Base-by-base conservation (phyloP, 2,888 invertebrate species). In the Leptodirus hochenwartii region DNA sequence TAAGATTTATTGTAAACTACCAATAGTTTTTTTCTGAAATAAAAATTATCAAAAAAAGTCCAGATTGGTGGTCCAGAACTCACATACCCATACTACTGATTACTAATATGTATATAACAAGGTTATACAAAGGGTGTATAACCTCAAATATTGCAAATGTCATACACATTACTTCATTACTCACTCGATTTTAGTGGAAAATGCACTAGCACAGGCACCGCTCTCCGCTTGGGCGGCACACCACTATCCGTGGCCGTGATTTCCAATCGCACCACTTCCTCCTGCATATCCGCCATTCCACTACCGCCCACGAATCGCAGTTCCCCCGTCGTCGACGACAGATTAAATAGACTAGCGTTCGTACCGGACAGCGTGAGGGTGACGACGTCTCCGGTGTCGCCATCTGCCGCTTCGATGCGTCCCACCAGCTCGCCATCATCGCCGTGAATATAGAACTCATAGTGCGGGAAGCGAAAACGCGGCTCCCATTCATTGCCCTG, bases 401-500 rank as follows among this genome's bases (percentile, higher is more conserved):
- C 85, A 51, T 90, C 88, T 13, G 77, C 78, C n/a, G 78, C 87
- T 52, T 84, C 79, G 15, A 90, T 67, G 41, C 65, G 65, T 4
- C 66, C 85, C 55, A 59, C 59, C 48, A 47, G 47, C 32, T 54
- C 51, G 34, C 48, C 45, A 4, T 38, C 34, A 33, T 44, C 32
- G 40, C 53, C 41, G 37, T 51, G 35, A 41, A 67, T 59, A 36
- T 61, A 63, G 56, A 90, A 88, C 57, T 85, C 84, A 55, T 88
- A 90, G 52, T 82, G 77, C 4, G 81, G 74, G 54, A 80, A 76
- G 2, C 80, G 69, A 59, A 90, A 90, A 32, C 84, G 65, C 1
- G 90, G 90, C 53, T 87, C 87, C 85, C 88, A 88, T 50, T 90
- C 88, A 56, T 90, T 90, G 5, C 85, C 80, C 51, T 88, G 79